Conservation (phyloP, 2,888 invertebrate species). For the Meganola albula region DNA sequence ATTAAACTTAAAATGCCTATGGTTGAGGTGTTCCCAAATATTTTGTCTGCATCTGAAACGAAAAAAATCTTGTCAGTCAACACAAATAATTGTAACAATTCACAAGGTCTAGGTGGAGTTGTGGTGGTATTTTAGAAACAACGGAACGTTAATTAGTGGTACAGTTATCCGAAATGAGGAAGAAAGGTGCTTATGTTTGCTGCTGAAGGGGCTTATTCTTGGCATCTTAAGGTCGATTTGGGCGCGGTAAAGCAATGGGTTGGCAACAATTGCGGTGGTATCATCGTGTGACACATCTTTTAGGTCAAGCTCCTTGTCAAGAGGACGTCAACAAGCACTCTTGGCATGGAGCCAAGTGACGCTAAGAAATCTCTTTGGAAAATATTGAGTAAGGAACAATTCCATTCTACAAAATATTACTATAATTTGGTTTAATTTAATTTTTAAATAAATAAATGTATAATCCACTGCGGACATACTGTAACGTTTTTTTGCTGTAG, state of each 20-base stretch:
- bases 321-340: conserved; percentile 56
- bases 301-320: conserved; percentile 67
- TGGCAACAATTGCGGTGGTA: conserved; percentile 25
- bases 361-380: conserved; percentile 43
- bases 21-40: conserved; percentile 56
- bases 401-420: conserved; percentile 10
- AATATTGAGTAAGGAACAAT: conserved; percentile 48
- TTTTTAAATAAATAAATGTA: conserved; percentile 10
- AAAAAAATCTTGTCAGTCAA: conserved; percentile 28
- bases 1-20: conserved; percentile 64
- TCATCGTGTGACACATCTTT: conserved; percentile 44
- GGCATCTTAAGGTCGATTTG: conserved; percentile 26
- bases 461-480: too few species aligned
- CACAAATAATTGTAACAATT: conserved; percentile 2
- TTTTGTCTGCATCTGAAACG: conserved; percentile 61
- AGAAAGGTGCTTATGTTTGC: too few species aligned
- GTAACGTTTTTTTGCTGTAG: too few species aligned
- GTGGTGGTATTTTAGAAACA: conserved; percentile 20
- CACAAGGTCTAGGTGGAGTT: conserved; percentile 25
- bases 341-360: conserved; percentile 57
- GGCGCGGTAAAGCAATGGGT: conserved; percentile 6
- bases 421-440: conserved; percentile 8
- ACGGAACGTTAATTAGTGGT: conserved; percentile 17
- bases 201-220: conserved; percentile 11
- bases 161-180: conserved; percentile 7